phyloP scores from a whole-genome alignment of 1,140 invertebrate genomes.

The Tribolium castaneum region DNA sequence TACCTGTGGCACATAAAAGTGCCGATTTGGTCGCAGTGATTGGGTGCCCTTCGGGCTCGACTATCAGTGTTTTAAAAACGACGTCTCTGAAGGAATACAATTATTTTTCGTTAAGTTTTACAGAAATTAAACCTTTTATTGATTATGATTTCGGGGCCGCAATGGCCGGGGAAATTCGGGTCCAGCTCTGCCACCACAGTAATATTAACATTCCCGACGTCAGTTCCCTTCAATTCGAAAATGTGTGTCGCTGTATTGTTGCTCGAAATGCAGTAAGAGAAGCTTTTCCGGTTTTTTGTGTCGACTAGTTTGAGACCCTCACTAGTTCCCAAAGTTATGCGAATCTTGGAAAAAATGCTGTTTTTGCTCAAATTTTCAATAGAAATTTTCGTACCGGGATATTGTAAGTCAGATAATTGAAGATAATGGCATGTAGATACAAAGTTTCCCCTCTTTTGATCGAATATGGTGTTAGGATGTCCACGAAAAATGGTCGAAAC shows the following conservation, averaged over 20 bases:
- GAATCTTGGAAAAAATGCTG: slow-evolving; percentile 62
- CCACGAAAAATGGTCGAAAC: slow-evolving; percentile 80
- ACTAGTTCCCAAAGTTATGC: slow-evolving; percentile 66
- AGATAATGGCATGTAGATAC: slow-evolving; percentile 75
- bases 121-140: slow-evolving; percentile 61
- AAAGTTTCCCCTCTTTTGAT: slow-evolving; percentile 77
- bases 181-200: slow-evolving; percentile 71
- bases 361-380: background rate
- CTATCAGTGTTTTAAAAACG: slow-evolving; percentile 67
- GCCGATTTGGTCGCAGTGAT: slow-evolving; percentile 66
- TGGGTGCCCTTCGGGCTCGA: slow-evolving; percentile 71
- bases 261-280: slow-evolving; percentile 64
- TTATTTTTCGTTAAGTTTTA: background rate
- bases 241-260: slow-evolving; percentile 65
- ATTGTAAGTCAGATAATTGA: slow-evolving; percentile 77
- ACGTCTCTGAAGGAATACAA: slow-evolving; percentile 64
- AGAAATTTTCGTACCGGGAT: slow-evolving; percentile 67
- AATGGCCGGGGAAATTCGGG: slow-evolving; percentile 62
- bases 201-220: slow-evolving; percentile 70
- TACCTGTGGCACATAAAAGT: slow-evolving; percentile 65
- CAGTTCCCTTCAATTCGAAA: slow-evolving; percentile 66
- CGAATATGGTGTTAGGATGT: slow-evolving; percentile 76
- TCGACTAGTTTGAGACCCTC: slow-evolving; percentile 63
- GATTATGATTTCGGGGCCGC: slow-evolving; percentile 66
- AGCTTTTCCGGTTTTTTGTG: slow-evolving; percentile 39